Evolutionary conservation across 2,888 invertebrate genomes (phyloP).

Genomic region (Parnassius mnemosyne): DNA sequence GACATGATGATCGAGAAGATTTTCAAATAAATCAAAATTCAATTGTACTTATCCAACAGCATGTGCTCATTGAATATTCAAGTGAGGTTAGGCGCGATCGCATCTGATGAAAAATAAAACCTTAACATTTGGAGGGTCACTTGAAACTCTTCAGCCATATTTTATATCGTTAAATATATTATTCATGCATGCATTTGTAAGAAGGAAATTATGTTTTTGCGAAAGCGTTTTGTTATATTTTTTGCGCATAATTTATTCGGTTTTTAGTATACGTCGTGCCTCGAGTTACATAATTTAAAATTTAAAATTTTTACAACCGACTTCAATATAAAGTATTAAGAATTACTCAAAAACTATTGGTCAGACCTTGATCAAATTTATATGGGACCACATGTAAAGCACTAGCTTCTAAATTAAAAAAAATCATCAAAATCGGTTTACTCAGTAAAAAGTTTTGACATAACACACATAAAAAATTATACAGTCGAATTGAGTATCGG

Average conservation of each 20-base stretch:
- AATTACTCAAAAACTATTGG: too few species aligned
- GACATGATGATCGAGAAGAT: neutral
- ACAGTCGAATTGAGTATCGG: too few species aligned
- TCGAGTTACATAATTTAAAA: too few species aligned
- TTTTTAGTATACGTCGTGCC: too few species aligned
- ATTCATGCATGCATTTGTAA: constrained; percentile 19
- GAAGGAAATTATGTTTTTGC: neutral
- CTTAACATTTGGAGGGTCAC: constrained; percentile 20
- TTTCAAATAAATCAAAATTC: constrained; percentile 23
- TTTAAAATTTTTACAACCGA: too few species aligned
- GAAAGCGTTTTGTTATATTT: neutral
- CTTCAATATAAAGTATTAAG: too few species aligned
- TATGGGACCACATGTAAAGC: too few species aligned
- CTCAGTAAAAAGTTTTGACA: too few species aligned
- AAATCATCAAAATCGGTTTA: too few species aligned
- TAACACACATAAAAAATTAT: too few species aligned
- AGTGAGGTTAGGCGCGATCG: constrained; percentile 22
- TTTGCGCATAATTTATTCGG: neutral
- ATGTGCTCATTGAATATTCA: constrained; percentile 25
- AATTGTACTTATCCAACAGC: constrained; percentile 13
- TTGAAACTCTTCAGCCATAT: constrained; percentile 19
- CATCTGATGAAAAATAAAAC: constrained; percentile 25
- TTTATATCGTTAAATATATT: constrained; percentile 19
- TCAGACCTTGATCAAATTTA: too few species aligned
- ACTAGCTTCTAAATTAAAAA: too few species aligned